Evolutionary conservation across 2,113 vertebrate genomes (phyloP).

Genomic region (Corapipo altera): DNA sequence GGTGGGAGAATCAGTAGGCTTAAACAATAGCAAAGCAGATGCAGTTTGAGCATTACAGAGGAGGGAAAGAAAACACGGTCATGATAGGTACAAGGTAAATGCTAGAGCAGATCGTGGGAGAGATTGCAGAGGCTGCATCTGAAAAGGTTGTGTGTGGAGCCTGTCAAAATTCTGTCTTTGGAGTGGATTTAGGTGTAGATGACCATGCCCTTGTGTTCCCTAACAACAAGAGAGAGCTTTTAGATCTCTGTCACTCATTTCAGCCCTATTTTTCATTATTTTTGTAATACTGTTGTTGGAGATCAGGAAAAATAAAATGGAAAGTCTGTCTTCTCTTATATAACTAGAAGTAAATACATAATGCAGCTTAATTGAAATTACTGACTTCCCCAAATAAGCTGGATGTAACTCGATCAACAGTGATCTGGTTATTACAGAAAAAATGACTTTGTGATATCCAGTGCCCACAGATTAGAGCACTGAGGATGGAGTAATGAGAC

Average conservation of each 20-base stretch:
- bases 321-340: not conserved
- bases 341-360: not conserved
- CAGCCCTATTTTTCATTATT: not conserved
- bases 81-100: not conserved
- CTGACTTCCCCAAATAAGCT: slow-evolving; percentile 22
- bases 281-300: not conserved
- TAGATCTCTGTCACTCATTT: not conserved
- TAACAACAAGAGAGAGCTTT: not conserved
- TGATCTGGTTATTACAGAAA: not conserved
- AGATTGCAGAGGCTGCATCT: not conserved
- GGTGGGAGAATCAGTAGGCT: not conserved
- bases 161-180: not conserved
- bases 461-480: not conserved
- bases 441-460: not conserved
- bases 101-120: not conserved
- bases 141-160: not conserved
- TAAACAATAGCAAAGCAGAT: not conserved
- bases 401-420: not conserved
- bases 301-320: not conserved
- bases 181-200: not conserved
- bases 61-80: not conserved
- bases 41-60: not conserved
- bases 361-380: slow-evolving; percentile 6
- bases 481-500: not conserved
- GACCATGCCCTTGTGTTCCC: not conserved